Base-by-base conservation (phyloP, 2,797 vertebrate species). In the Hafferia zeledoni region DNA sequence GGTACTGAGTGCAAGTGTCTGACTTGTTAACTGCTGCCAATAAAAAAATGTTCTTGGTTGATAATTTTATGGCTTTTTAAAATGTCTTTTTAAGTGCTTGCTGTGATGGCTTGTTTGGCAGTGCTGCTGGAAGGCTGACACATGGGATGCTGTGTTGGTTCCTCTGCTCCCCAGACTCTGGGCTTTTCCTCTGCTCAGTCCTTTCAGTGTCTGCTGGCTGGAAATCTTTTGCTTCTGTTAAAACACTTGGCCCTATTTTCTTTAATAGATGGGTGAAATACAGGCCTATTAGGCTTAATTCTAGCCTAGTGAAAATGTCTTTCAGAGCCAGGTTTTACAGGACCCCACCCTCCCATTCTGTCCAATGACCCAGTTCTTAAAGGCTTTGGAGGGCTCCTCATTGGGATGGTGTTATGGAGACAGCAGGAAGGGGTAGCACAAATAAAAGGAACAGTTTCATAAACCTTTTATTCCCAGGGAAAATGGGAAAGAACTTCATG, bases 131-230 rank as follows among this genome's bases (percentile, higher is more conserved):
- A 71, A 72, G 61, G 47, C 47, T 85, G 63, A 33, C 17, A 31
- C 0, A 0, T 49, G n/a, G 16, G 71, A 5, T 44, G 3, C 16
- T 76, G n/a, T 70, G 60, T 5, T 80, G 53, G 17, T 24, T 44
- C 16, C 33, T 90, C 57, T 80, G 37, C 19, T 89, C 41, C n/a
- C 25, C 16, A 1, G 53, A 16, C 20, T 59, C 9, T 28, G n/a
- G 14, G 23, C 19, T 74, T 76, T 87, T 82, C 11, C 37, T 78
- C 91, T 84, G 43, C 46, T 84, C n/a, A 33, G 35, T 65, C 41
- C 17, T 77, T 81, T 37, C 27, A 61, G 4, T 24, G 20, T 60
- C 69, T 94, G n/a, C 50, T 78, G 72, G 18, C 35, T 46, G 27
- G 30, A 82, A 83, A 37, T 78, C 17, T 31, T 81, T 25, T 61